Evolutionary conservation across 2,888 invertebrate genomes (phyloP).

Genomic region (Mesoligia furuncula): DNA sequence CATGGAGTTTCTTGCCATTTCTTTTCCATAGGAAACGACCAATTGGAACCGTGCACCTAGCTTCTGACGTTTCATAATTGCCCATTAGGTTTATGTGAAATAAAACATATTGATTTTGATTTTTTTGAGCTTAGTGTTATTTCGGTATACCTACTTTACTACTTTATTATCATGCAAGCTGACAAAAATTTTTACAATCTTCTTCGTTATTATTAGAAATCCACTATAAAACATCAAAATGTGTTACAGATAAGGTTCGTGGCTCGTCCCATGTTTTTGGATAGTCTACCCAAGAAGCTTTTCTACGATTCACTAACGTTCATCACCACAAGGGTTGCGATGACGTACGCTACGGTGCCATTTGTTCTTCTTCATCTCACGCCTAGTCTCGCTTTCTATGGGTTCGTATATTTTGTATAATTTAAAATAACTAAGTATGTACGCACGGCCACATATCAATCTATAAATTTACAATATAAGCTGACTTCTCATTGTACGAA

Average conservation of each 20-base stretch:
- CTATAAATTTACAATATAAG: neutral
- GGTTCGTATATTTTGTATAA: conserved; percentile 90
- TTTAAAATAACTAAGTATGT: neutral
- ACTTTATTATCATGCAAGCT: neutral
- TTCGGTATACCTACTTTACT: neutral
- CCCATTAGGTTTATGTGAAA: too few relatives aligned
- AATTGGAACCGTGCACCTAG: too few relatives aligned
- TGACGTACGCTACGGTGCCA: conserved; percentile 97
- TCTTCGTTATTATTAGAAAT: neutral
- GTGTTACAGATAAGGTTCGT: conserved; percentile 93
- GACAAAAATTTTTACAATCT: neutral
- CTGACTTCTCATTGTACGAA: neutral
- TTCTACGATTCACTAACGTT: conserved; percentile 96
- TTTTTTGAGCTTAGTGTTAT: too few relatives aligned
- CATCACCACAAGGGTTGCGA: conserved; percentile 94
- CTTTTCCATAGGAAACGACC: too few relatives aligned
- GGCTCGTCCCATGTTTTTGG: conserved; percentile 94
- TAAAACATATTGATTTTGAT: too few relatives aligned
- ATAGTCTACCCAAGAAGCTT: conserved; percentile 91
- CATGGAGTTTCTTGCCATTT: too few relatives aligned
- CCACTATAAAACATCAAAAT: conserved; percentile 1
- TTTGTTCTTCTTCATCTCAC: conserved; percentile 97
- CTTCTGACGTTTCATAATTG: too few relatives aligned
- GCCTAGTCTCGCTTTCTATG: conserved; percentile 94
- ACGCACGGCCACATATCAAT: neutral